Evolutionary conservation across 2,113 vertebrate species (phyloP), one percentile per base, ranked within the genome.

Genomic region (Clinocottus analis): DNA sequence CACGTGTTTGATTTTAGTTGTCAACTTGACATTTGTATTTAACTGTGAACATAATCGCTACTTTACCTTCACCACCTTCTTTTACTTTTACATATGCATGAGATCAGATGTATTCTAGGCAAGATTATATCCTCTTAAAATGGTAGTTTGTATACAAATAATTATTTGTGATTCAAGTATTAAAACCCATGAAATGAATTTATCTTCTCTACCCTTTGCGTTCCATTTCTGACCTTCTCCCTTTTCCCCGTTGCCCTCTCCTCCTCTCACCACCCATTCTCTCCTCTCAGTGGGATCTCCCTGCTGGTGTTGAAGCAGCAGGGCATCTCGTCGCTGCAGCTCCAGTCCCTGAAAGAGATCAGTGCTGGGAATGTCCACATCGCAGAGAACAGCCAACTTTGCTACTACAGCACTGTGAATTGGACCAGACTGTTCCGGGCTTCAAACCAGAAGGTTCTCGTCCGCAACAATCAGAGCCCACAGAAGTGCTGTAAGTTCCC

Each of bases 331-430:
- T 98, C 97, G 0, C 95, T 99, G 35, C 97, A 97, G 37, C 96
- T 99, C 41, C 97, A 99, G 89, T 99, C 98, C 3, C 87, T 99
- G 51, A 95, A 94, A 81, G 98, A 99, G 85, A 98, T 99, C 93
- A 99, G 98, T 12, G 98, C 98, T 0, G 98, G 98, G 47, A 99
- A 99, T 41, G 95, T 99, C 88, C 99, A 99, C 80, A 96, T 99
- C 49, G 97, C 96, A 2, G 97, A 99, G 91, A 99, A 99, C 91
- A 97, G 93, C 90, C 97, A 97, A 73, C 76, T 99, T 14, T 99
- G 98, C 86, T 99, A 96, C 90, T 98, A 99, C 90, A 96, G 96
- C 89, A 99, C 97, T 0, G 95, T 99, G 89, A 99, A 99, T 88
- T 99, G 98, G 98, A 99, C 94, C 3, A 94, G 94, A 16, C 95